These are phyloP conservation scores for Maccullochella peelii DNA, from an alignment of 2,113 vertebrate genomes.

Conservation along the genomic window DNA sequence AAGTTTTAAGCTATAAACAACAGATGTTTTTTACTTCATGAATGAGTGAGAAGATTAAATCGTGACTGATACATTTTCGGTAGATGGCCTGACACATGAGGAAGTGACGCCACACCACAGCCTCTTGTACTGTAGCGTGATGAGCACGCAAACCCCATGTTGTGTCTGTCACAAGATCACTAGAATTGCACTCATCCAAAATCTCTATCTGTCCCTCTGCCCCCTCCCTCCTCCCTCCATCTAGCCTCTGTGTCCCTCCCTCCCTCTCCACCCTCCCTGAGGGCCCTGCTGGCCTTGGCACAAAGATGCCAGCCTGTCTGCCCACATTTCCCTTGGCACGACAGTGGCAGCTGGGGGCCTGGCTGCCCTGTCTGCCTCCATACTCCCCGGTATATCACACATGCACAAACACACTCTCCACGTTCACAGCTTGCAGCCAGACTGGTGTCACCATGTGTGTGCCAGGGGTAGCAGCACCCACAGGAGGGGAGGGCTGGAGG, in stretches of 20 bases:
- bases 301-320: constrained; percentile 82
- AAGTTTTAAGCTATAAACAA: background rate
- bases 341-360: constrained; percentile 81
- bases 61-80: background rate
- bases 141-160: constrained; percentile 31
- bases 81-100: background rate
- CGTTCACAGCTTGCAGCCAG: constrained; percentile 84
- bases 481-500: constrained; percentile 48
- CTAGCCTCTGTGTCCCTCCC: constrained; percentile 33
- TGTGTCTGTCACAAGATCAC: constrained; percentile 40
- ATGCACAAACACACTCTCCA: constrained; percentile 39
- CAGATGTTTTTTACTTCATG: background rate
- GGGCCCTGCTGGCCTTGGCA: constrained; percentile 76
- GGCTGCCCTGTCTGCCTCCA: constrained; percentile 73
- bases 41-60: background rate
- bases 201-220: constrained; percentile 21
- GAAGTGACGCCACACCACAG: constrained; percentile 30
- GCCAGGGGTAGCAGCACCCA: constrained; percentile 67
- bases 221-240: constrained; percentile 18
- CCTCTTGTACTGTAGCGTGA: constrained; percentile 1
- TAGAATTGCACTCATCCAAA: constrained; percentile 48
- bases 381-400: constrained; percentile 60
- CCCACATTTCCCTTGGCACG: constrained; percentile 82
- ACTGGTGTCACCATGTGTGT: constrained; percentile 84
- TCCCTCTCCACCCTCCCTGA: constrained; percentile 70